A percentile compares a stretch with the other conserved stretches of the same genome.
Evolutionary conservation across 2,113 vertebrate species (phyloP).

Genomic region (Capreolus pygargus): DNA sequence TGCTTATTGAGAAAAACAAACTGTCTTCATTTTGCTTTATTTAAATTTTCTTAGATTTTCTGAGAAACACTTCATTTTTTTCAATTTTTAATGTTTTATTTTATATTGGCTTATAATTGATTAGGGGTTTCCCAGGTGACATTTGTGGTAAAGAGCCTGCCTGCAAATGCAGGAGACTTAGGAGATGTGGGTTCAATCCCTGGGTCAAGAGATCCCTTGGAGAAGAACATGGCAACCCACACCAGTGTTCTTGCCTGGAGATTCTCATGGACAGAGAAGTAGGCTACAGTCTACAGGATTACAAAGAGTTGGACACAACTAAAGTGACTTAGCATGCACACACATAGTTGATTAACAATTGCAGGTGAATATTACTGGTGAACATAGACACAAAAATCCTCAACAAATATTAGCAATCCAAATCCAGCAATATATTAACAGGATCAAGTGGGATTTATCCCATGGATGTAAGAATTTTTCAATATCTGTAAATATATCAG

Average conservation of each 20-base stretch:
- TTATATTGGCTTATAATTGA: neutral
- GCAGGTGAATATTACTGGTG: neutral
- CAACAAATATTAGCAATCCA: neutral
- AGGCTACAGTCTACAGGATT: neutral
- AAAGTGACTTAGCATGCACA: rapidly evolving
- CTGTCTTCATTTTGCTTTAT: neutral
- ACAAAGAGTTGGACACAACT: neutral
- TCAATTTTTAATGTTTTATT: neutral
- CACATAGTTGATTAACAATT: neutral
- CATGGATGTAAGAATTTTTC: neutral
- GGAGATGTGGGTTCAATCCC: neutral
- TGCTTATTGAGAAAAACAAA: neutral
- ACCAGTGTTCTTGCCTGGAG: neutral
- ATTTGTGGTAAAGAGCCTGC: neutral
- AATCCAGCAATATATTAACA: neutral
- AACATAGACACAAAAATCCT: neutral
- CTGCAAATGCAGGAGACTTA: neutral
- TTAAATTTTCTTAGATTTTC: neutral
- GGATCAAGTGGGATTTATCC: neutral
- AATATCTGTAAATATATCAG: neutral
- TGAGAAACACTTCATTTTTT: neutral
- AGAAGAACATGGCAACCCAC: neutral
- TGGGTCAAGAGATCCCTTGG: neutral
- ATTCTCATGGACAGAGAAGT: neutral
- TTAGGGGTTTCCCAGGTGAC: neutral